Evolutionary conservation across 2,888 invertebrate genomes (phyloP), one percentile per base, ranked within the genome.

Genomic region (Eilema caniola): DNA sequence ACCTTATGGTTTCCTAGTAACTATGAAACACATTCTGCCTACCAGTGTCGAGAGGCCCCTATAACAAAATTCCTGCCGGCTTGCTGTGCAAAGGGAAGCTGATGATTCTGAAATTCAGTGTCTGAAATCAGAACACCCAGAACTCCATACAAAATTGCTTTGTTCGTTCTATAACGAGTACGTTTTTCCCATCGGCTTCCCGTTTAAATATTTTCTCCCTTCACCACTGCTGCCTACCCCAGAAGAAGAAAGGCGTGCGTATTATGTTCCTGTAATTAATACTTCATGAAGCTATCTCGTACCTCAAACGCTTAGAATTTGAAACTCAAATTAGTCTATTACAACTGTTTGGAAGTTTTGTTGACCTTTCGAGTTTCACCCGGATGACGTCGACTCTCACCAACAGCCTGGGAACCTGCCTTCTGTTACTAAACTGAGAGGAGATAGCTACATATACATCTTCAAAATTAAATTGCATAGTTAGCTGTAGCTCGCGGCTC

Each of bases 311-410:
- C 25, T 60, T 20, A 14, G 14, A 65, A 59, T 66, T 59, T 23
- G 14, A 28, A 47, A 47, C 23, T 41, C 41, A 47, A 61, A 47
- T 31, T 67, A 59, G 37, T 24, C 41, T 60, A 47, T 57, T 66
- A 61, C 16, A 28, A 25, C 47, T 61, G 47, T 25, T 53, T 10
- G 65, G 1, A 24, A 60, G 67, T 67, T 67, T 47, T 67, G 61
- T 67, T 67, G 47, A 61, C 47, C 47, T 61, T 67, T 41, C 53
- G 10, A 53, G 53, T 53, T 53, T 53, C 41, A 66, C 60, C 28
- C 41, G n/a, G n/a, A n/a, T n/a, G 47, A 67, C 47, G 25, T n/a
- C 31, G 24, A 20, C 28, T 28, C 31, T 61, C 61, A 61, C n/a
- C 3, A 61, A 61, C 61, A 61, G 61, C n/a, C n/a, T 61, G 11